Evolutionary conservation across 2,797 vertebrate species (phyloP).

Genomic region (Amphiprion clarkii): DNA sequence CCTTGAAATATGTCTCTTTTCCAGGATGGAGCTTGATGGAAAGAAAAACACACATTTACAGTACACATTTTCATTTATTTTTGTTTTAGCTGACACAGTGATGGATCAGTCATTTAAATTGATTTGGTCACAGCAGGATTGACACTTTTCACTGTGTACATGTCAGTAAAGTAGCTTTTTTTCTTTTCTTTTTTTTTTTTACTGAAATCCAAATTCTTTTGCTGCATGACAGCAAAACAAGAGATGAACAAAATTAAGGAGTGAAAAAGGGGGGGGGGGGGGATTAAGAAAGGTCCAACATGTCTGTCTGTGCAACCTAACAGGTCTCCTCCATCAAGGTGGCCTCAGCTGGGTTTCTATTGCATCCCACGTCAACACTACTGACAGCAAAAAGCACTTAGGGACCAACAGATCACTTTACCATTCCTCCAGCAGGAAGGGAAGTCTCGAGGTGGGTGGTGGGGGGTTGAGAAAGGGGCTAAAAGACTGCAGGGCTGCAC

Average conservation of each 20-base stretch:
- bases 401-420: slow-evolving; percentile 84
- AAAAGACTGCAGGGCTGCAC: slow-evolving; percentile 19
- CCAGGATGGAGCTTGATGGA: slow-evolving; percentile 64
- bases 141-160: background rate
- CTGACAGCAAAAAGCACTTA: slow-evolving; percentile 83
- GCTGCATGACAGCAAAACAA: background rate
- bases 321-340: slow-evolving; percentile 72
- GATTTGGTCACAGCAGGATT: slow-evolving; percentile 2
- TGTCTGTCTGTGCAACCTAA: slow-evolving; percentile 33
- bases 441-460: slow-evolving; percentile 59
- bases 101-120: slow-evolving; percentile 12
- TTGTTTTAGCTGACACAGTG: background rate
- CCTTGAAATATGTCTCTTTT: slow-evolving; percentile 72
- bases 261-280: background rate
- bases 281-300: slow-evolving; percentile 1
- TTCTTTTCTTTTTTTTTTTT: too few relatives aligned
- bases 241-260: background rate
- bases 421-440: slow-evolving; percentile 78
- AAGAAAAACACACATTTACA: slow-evolving; percentile 72
- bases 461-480: slow-evolving; percentile 52
- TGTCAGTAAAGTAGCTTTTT: background rate
- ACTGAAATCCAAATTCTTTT: background rate
- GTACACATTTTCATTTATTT: slow-evolving; percentile 22
- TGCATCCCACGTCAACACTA: slow-evolving; percentile 81
- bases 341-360: slow-evolving; percentile 78